phyloP scores from a whole-genome alignment of 1,140 invertebrate genomes.

The Saccostrea glomerata region DNA sequence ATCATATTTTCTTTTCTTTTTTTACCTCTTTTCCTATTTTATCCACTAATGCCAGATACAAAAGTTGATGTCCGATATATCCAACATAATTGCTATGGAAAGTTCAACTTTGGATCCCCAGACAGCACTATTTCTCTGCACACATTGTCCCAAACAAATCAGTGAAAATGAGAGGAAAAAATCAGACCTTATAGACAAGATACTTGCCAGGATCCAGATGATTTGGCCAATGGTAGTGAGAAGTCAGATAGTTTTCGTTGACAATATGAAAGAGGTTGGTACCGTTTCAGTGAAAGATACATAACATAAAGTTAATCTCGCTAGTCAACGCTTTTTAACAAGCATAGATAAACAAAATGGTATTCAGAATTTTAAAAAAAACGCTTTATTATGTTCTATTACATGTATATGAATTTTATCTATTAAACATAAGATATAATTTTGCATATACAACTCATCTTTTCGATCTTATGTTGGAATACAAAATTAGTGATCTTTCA shows the following conservation, averaged over 20 bases:
- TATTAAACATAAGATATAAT: too few species aligned
- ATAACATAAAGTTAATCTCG: too few species aligned
- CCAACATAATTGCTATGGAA: not conserved
- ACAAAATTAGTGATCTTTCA: too few species aligned
- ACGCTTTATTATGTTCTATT: too few species aligned
- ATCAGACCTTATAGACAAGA: not conserved
- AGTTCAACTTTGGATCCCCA: not conserved
- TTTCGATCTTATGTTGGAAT: too few species aligned
- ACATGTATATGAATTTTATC: too few species aligned
- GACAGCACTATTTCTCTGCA: not conserved
- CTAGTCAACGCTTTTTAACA: too few species aligned
- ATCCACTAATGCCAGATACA: not conserved
- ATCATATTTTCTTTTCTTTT: too few species aligned
- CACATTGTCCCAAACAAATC: not conserved
- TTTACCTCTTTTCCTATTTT: too few species aligned
- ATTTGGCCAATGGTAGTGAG: constrained; percentile 8
- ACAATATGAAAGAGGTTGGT: not conserved
- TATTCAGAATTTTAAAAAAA: too few species aligned
- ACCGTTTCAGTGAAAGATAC: not conserved
- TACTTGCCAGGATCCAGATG: not conserved
- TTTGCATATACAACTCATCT: too few species aligned
- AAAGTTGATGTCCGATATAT: constrained; percentile 11
- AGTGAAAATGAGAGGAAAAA: not conserved
- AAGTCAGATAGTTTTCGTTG: not conserved
- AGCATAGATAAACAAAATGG: too few species aligned